Evolutionary conservation across 37 sponge, comb jelly and placozoan genomes (phyloP).

Genomic region (Diacarnus erythraeanus): DNA sequence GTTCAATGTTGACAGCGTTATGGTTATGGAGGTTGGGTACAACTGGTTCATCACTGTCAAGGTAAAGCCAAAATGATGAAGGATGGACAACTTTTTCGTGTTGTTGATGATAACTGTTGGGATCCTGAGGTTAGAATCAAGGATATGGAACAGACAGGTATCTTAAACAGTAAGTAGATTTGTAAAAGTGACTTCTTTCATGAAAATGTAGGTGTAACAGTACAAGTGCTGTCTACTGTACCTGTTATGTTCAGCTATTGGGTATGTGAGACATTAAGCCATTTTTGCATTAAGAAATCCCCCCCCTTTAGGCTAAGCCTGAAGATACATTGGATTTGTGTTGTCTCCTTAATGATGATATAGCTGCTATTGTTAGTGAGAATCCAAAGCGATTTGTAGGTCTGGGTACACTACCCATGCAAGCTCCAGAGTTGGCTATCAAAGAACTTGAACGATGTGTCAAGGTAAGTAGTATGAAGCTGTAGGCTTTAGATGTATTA

Average conservation of each 20-base stretch:
- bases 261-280: constrained; percentile 40
- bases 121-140: constrained; percentile 64
- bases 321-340: constrained; percentile 91
- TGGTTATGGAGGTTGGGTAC: constrained; percentile 95
- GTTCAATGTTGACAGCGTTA: constrained; percentile 46
- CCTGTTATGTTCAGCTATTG: constrained; percentile 96
- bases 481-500: neutral
- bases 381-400: constrained; percentile 78
- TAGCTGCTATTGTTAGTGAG: constrained; percentile 72
- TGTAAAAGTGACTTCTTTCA: too few relatives aligned
- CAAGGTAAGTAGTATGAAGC: constrained; percentile 25
- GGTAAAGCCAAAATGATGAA: constrained; percentile 88
- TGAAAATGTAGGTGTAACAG: constrained; percentile 73
- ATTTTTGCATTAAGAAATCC: neutral
- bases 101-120: constrained; percentile 90
- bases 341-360: constrained; percentile 77
- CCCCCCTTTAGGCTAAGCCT: constrained; percentile 72
- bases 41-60: constrained; percentile 89
- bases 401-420: constrained; percentile 93
- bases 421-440: constrained; percentile 86
- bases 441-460: constrained; percentile 87
- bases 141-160: constrained; percentile 90
- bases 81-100: constrained; percentile 88
- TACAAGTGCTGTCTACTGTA: constrained; percentile 89
- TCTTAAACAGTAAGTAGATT: neutral